Percentiles rank a stretch among this genome's conserved stretches.
Conservation (phyloP, 2,113 vertebrate genomes). For the Lasiurus borealis region DNA sequence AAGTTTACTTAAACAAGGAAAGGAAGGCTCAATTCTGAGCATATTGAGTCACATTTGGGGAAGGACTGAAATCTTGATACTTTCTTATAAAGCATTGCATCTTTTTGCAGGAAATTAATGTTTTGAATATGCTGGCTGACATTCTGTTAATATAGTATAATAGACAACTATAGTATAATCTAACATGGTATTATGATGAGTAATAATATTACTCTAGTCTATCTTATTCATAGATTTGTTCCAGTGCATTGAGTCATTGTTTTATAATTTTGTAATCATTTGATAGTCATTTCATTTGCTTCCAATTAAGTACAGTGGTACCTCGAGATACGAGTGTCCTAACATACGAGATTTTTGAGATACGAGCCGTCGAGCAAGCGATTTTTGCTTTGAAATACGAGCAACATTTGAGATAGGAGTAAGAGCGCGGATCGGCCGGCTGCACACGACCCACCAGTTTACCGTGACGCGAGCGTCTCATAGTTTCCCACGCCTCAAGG, state of each 20-base stretch:
- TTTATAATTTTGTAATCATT: background rate
- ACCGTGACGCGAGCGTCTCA: too few relatives aligned
- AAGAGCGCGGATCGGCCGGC: too few relatives aligned
- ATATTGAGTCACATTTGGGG: background rate
- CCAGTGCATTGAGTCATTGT: background rate
- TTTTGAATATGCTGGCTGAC: background rate
- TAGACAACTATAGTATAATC: background rate
- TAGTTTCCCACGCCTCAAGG: too few relatives aligned
- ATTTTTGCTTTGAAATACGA: too few relatives aligned
- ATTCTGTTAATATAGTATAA: background rate
- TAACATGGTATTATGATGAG: background rate
- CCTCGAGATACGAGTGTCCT: too few relatives aligned
- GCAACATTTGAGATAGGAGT: too few relatives aligned
- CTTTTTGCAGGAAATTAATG: constrained; percentile 34
- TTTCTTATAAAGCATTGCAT: background rate
- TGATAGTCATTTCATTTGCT: constrained; percentile 1
- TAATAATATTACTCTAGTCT: background rate
- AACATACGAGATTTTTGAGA: too few relatives aligned
- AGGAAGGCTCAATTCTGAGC: constrained; percentile 25
- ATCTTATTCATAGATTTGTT: background rate
- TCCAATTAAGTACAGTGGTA: background rate
- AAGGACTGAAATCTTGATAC: background rate
- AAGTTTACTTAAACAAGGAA: constrained; percentile 22
- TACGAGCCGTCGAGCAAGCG: too few relatives aligned
- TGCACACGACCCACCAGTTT: too few relatives aligned